Evolutionary conservation across 2,888 invertebrate species (phyloP).

Genomic region (Drosophila pseudotalamancana): DNA sequence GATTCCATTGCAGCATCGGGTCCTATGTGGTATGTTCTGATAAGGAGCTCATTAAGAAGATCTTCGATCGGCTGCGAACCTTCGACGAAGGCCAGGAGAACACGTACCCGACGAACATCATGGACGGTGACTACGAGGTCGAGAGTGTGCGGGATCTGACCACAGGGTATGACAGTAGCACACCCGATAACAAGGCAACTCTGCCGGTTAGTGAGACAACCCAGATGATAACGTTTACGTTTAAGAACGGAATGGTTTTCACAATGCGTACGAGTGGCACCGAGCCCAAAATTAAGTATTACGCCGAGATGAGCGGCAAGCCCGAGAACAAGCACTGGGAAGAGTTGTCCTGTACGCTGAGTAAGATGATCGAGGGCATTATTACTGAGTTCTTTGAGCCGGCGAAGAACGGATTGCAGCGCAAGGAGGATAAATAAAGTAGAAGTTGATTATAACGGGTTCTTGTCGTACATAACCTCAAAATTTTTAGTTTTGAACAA

Average conservation of each 20-base stretch:
- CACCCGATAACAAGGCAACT: slow-evolving; percentile 88
- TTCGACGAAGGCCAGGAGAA: slow-evolving; percentile 84
- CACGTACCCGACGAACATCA: slow-evolving; percentile 90
- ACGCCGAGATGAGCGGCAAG: slow-evolving; percentile 93
- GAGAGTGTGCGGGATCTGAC: slow-evolving; percentile 93
- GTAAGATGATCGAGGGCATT: slow-evolving; percentile 91
- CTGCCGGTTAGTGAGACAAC: slow-evolving; percentile 87
- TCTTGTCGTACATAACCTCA: neutral
- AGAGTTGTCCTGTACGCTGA: slow-evolving; percentile 86
- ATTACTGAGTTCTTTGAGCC: slow-evolving; percentile 93
- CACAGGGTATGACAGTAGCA: slow-evolving; percentile 90
- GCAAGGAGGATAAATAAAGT: slow-evolving; percentile 43
- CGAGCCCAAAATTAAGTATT: slow-evolving; percentile 99
- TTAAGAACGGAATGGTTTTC: slow-evolving; percentile 92
- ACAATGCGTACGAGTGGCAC: slow-evolving; percentile 98
- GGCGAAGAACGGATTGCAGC: slow-evolving; percentile 86
- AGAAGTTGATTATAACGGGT: neutral
- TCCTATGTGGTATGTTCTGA: slow-evolving; percentile 96
- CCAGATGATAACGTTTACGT: slow-evolving; percentile 98
- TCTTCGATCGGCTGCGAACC: slow-evolving; percentile 93
- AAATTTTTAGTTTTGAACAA: neutral
- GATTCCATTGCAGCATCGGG: slow-evolving; percentile 93
- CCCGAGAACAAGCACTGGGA: slow-evolving; percentile 88
- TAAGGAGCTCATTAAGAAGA: slow-evolving; percentile 87
- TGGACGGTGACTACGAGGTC: slow-evolving; percentile 87